Percentiles rank a stretch among this genome's conserved stretches.
phyloP scores from a whole-genome alignment of 2,797 vertebrate species.

The Schizopygopsis pylzovi region DNA sequence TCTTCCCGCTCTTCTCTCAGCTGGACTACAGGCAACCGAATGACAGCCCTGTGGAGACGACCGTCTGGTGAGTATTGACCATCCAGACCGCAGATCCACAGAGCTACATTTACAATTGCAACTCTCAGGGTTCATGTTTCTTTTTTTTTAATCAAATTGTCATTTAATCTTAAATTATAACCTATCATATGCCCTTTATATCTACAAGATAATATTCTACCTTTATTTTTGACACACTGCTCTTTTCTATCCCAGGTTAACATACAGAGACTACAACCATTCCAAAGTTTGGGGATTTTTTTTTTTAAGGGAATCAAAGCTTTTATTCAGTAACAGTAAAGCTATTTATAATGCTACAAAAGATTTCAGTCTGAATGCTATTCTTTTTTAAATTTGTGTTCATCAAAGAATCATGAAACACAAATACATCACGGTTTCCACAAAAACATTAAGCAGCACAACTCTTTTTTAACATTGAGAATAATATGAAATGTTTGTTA shows the following conservation, averaged over 20 bases:
- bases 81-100: neutral
- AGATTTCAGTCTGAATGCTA: neutral
- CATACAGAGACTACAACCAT: no score
- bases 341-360: no score
- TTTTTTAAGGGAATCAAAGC: no score
- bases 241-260: no score
- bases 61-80: constrained; percentile 85
- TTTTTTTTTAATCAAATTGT: no score
- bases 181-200: neutral
- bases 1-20: constrained; percentile 96
- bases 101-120: neutral
- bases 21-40: constrained; percentile 89
- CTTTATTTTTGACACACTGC: neutral
- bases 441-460: neutral
- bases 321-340: no score
- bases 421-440: neutral
- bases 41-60: constrained; percentile 85
- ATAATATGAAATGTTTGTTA: neutral
- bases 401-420: neutral
- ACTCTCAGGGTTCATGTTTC: neutral
- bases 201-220: neutral
- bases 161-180: neutral
- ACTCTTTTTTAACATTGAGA: neutral
- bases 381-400: neutral
- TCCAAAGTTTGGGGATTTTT: no score